Conservation (phyloP, 2,797 vertebrate genomes). For the Phalanger gymnotis region DNA sequence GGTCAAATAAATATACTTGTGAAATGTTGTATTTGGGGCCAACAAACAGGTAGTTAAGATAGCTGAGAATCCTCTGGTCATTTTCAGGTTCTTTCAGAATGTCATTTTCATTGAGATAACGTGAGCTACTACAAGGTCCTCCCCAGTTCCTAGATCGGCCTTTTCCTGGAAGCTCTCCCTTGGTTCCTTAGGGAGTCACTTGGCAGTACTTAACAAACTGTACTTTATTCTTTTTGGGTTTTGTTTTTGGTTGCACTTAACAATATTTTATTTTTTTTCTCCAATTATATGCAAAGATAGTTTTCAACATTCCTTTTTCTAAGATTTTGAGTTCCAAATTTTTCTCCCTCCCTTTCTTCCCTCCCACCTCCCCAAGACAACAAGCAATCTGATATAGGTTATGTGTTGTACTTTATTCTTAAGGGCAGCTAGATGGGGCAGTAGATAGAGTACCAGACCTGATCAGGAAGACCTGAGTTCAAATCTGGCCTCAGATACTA, state of each 20-base stretch:
- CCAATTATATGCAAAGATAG: too few relatives aligned
- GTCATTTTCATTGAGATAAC: neutral
- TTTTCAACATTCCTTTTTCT: too few relatives aligned
- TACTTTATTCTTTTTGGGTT: neutral
- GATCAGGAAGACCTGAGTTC: neutral
- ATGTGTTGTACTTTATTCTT: neutral
- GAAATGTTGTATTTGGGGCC: neutral
- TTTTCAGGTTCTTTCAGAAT: conserved; percentile 27
- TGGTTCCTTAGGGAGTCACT: neutral
- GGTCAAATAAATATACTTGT: neutral
- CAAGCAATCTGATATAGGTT: too few relatives aligned
- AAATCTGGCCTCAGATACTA: neutral
- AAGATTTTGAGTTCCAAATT: too few relatives aligned
- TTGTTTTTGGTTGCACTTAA: too few relatives aligned
- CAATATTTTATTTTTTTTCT: too few relatives aligned
- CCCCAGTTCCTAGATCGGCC: neutral
- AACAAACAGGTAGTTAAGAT: conserved; percentile 1
- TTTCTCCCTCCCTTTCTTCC: too few relatives aligned
- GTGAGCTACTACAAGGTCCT: neutral
- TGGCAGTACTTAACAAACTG: conserved; percentile 9
- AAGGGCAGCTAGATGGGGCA: neutral
- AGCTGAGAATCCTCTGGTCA: neutral
- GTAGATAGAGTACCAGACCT: neutral
- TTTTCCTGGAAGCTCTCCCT: conserved; percentile 21
- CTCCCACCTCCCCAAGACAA: too few relatives aligned